Evolutionary conservation across 2,797 vertebrate genomes (phyloP).

Genomic region (Falco concolor): DNA sequence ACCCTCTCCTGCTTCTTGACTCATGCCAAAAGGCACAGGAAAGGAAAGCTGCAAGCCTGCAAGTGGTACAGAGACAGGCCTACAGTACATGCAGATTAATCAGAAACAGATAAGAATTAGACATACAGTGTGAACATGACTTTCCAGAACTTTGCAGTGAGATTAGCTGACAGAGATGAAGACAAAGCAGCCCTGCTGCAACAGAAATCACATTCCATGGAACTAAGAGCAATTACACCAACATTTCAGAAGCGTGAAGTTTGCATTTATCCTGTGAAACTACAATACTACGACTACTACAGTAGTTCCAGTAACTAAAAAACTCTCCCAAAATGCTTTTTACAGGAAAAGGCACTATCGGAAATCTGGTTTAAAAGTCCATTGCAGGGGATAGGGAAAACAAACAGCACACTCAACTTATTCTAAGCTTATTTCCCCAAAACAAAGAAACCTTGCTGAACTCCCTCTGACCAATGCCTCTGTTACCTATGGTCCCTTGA

Average conservation of each 20-base stretch:
- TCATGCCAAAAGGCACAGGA: background rate
- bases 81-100: background rate
- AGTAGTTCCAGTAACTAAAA: background rate
- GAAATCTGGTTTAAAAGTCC: background rate
- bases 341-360: background rate
- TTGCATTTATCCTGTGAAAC: background rate
- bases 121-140: background rate
- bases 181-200: background rate
- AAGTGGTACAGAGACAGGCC: background rate
- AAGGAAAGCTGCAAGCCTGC: background rate
- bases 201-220: accelerated
- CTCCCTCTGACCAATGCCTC: background rate
- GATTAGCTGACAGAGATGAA: background rate
- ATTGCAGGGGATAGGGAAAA: background rate
- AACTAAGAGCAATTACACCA: background rate
- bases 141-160: background rate
- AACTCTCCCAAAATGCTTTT: background rate
- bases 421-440: background rate
- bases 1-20: background rate
- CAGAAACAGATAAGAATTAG: background rate
- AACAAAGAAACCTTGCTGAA: background rate
- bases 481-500: background rate
- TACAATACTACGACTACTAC: background rate
- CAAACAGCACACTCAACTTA: background rate
- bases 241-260: background rate